Percentiles rank a stretch among this genome's conserved stretches.
These are phyloP conservation scores for Nowickia ferox DNA, from an alignment of 2,888 invertebrate species.

Conservation along the genomic window DNA sequence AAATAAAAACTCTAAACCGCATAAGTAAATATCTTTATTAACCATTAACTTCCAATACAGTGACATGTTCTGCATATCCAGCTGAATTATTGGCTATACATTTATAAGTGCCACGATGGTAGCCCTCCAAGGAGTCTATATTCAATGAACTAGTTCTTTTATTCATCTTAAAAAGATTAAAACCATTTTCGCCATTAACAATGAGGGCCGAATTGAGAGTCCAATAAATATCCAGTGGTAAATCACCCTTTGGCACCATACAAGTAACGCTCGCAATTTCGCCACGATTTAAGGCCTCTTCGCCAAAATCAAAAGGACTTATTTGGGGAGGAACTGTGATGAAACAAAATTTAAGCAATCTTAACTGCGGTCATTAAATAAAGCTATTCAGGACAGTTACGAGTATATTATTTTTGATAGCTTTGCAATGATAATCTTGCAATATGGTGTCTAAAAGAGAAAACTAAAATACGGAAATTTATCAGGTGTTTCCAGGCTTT, in stretches of 20 bases:
- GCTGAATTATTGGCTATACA: conserved; percentile 90
- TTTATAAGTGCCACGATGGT: conserved; percentile 90
- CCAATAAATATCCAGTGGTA: conserved; percentile 90
- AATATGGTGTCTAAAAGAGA: no score
- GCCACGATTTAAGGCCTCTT: conserved; percentile 86
- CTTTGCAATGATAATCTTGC: no score
- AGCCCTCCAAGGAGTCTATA: conserved; percentile 86
- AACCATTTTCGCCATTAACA: conserved; percentile 82
- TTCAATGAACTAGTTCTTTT: conserved; percentile 83
- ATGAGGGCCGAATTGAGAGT: conserved; percentile 84
- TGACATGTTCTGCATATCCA: conserved; percentile 87
- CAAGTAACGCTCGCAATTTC: conserved; percentile 89
- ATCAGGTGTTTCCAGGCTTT: no score
- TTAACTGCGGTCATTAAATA: neutral
- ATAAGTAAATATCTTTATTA: conserved; percentile 76
- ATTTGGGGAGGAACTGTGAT: conserved; percentile 83
- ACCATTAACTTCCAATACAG: conserved; percentile 86
- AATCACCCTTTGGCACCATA: conserved; percentile 89
- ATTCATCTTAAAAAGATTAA: conserved; percentile 82
- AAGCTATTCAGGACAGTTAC: no score
- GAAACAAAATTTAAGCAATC: neutral
- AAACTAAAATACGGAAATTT: no score
- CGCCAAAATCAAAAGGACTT: conserved; percentile 82
- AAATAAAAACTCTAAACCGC: conserved; percentile 1
- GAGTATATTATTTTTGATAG: no score